phyloP scores from a whole-genome alignment of 1,140 invertebrate species.

The Pollicipes pollicipes region DNA sequence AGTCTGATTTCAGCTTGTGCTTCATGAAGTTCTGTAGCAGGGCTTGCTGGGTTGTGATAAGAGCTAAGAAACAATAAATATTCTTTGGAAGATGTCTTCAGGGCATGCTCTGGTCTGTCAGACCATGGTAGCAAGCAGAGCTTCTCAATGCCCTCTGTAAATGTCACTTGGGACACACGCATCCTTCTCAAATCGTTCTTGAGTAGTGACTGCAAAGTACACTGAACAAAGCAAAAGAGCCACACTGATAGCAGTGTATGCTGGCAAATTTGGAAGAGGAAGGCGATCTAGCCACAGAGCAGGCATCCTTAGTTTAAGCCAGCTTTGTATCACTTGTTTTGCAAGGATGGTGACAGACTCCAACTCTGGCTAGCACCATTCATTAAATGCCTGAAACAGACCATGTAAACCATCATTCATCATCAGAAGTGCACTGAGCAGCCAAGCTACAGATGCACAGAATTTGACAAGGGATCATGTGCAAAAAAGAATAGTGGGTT shows the following conservation, averaged over 20 bases:
- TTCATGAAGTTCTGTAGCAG: neutral
- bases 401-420: too few relatives aligned
- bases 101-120: neutral
- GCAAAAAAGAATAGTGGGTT: too few relatives aligned
- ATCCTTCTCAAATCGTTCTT: neutral
- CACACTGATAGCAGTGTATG: conserved; percentile 56
- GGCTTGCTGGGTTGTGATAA: neutral
- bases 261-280: conserved; percentile 58
- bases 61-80: neutral
- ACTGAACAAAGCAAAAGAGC: conserved; percentile 50
- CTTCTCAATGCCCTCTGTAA: neutral
- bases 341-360: too few relatives aligned
- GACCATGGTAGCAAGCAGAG: neutral
- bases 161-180: neutral
- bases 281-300: conserved; percentile 42
- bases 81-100: too few relatives aligned
- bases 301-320: too few relatives aligned
- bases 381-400: too few relatives aligned
- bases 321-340: too few relatives aligned
- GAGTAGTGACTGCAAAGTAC: conserved; percentile 41
- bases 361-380: too few relatives aligned
- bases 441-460: too few relatives aligned
- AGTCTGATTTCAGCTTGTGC: neutral
- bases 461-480: too few relatives aligned
- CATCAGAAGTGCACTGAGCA: too few relatives aligned